Evolutionary conservation across 2,113 vertebrate species (phyloP).

Genomic region (Notothenia coriiceps): DNA sequence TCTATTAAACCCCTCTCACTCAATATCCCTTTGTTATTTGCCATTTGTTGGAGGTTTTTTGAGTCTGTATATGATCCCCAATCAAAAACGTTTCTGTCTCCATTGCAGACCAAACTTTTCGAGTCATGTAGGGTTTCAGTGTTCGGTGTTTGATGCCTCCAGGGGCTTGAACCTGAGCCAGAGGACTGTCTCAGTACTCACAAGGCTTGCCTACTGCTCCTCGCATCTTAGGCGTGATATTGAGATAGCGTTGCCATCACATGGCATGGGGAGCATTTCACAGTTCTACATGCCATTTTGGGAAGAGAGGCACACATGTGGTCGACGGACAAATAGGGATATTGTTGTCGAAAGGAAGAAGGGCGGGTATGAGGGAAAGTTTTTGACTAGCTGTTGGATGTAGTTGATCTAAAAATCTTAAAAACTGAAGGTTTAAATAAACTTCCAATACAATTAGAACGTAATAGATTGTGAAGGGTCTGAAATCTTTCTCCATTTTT

Average conservation of each 20-base stretch:
- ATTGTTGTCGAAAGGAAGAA: background rate
- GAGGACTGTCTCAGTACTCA: slow-evolving; percentile 13
- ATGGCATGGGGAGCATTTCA: slow-evolving; percentile 25
- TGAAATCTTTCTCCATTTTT: background rate
- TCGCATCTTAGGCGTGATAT: slow-evolving; percentile 23
- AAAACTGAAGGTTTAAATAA: background rate
- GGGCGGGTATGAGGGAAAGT: background rate
- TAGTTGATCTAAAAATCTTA: background rate
- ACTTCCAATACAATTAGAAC: background rate
- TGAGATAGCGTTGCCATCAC: slow-evolving; percentile 30
- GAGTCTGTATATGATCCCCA: background rate
- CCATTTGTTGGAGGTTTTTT: background rate
- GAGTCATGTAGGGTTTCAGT: slow-evolving; percentile 15
- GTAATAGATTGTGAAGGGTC: background rate
- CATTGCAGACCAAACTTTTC: background rate
- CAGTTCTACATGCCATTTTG: background rate
- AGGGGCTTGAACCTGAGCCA: slow-evolving; percentile 36
- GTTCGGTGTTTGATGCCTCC: background rate
- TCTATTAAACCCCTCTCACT: background rate
- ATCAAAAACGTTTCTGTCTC: slow-evolving; percentile 6
- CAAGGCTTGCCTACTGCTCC: slow-evolving; percentile 35
- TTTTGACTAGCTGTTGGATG: background rate
- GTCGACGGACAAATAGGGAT: background rate
- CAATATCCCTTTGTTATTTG: background rate
- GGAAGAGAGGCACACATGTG: background rate